Evolutionary conservation across 2,888 invertebrate species (phyloP), one percentile per base, ranked within the genome.

Genomic region (Bibio marci): DNA sequence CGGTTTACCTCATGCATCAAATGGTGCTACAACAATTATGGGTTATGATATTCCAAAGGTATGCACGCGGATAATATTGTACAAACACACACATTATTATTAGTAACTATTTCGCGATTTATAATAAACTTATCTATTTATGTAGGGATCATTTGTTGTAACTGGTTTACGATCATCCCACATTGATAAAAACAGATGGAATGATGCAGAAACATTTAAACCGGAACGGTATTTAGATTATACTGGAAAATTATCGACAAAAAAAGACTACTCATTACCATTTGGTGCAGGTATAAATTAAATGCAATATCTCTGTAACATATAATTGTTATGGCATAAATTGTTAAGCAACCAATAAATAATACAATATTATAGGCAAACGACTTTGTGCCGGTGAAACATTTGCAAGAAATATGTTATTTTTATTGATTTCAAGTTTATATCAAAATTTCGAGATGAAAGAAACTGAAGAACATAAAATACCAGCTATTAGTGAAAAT

Each of bases 381-480:
- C 64, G 80, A 22, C 55, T 78, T 0, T 80, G 80, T 49, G 70
- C 76, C 0, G 80, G 80, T 0, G 80, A 80, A 54, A 78, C 78
- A 0, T 76, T 71, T 51, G 70, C 78, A 0, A 64, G 78, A 2
- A 75, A 75, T 45, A 63, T 66, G 45, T 60, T 78, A 53, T 80
- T 79, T 52, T 64, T 71, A 43, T 62, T 71, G 10, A 63, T 73
- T 26, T 51, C 73, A 0, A 65, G 64, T 1, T 59, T 80, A 44
- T 61, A 76, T 56, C 79, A 79, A 49, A 70, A 72, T 34, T 80
- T 76, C 51, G 58, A 62, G 40, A 63, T 75, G n/a, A 60, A 64
- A 2, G 62, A 70, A 2, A 65, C 67, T 1, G 64, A 69, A 6
- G 67, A 66, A 1, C 62, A 64, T 36, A 44, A 46, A 1, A 56